These are phyloP conservation scores for Ceryle rudis DNA, from an alignment of 2,797 vertebrate genomes.

Conservation along the genomic window DNA sequence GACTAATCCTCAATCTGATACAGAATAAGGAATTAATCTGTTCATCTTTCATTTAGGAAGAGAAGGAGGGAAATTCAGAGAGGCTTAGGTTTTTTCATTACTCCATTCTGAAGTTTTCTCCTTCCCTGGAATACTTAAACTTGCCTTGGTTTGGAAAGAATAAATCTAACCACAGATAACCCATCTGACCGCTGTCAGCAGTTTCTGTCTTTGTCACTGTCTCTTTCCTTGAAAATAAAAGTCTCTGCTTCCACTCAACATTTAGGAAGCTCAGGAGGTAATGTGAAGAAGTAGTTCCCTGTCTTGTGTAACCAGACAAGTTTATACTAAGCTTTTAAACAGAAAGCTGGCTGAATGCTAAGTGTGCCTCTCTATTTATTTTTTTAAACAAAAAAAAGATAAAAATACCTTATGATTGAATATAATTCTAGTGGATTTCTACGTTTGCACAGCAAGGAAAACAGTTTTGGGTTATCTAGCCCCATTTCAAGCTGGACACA, in stretches of 20 bases:
- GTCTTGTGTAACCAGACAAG: not conserved
- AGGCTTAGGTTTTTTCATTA: not conserved
- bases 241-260: not conserved
- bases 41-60: not conserved
- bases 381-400: not conserved
- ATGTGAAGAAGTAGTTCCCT: not conserved
- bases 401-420: not conserved
- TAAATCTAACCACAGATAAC: not conserved
- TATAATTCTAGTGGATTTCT: not conserved
- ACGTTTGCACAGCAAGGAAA: not conserved
- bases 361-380: not conserved
- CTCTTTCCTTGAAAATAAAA: not conserved
- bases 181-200: not conserved
- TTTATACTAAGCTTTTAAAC: conserved; percentile 11
- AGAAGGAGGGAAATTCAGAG: not conserved
- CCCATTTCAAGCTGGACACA: not conserved
- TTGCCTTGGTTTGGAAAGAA: not conserved
- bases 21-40: not conserved
- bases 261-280: not conserved
- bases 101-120: not conserved
- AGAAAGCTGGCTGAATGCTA: not conserved
- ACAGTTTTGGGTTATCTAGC: not conserved
- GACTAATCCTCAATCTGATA: not conserved
- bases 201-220: not conserved
- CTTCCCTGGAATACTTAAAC: not conserved